phyloP scores from a whole-genome alignment of 2,113 vertebrate genomes.

The Phaetusa simplex region DNA sequence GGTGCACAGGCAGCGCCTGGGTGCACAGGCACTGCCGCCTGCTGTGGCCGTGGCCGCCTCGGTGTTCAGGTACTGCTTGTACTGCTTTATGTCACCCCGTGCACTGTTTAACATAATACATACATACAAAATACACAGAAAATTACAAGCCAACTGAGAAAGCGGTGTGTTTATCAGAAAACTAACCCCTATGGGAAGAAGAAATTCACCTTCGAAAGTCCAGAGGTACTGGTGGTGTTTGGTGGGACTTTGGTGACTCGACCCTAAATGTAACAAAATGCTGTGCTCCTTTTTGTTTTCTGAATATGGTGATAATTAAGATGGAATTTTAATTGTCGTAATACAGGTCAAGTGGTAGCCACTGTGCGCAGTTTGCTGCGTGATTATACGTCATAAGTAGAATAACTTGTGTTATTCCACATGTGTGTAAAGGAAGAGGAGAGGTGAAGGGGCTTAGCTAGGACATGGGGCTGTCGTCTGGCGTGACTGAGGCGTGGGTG shows the following conservation, averaged over 20 bases:
- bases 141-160: not conserved
- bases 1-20: not conserved
- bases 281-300: not conserved
- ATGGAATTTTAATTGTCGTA: not conserved
- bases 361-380: not conserved
- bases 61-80: not conserved
- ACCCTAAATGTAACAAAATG: not conserved
- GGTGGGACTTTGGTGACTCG: not conserved
- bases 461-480: not conserved
- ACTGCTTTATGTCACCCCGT: fast-evolving
- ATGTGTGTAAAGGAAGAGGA: not conserved
- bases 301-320: not conserved
- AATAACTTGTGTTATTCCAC: not conserved
- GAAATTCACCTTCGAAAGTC: not conserved
- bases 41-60: not conserved
- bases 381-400: fast-evolving
- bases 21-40: not conserved
- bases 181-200: not conserved
- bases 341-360: not conserved
- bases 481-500: fast-evolving
- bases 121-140: too few relatives aligned
- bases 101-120: not conserved
- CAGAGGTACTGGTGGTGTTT: not conserved
- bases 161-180: not conserved
- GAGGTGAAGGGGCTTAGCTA: not conserved